A percentile compares a stretch with the other conserved stretches of the same genome.
Conservation (phyloP, 2,113 vertebrate species). For the Cavia aperea region DNA sequence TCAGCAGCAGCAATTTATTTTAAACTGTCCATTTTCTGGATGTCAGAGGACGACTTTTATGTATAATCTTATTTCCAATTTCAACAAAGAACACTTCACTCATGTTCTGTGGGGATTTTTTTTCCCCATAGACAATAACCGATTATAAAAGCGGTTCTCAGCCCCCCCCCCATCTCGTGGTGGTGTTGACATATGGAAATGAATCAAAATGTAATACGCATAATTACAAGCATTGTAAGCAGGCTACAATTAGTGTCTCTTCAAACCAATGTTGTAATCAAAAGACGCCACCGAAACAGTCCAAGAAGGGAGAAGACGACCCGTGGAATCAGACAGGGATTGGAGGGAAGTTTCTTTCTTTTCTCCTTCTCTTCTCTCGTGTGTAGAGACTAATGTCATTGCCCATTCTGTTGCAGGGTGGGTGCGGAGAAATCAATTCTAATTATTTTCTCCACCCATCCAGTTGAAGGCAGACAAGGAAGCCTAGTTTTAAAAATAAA, state of each 20-base stretch:
- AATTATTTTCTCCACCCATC: slow-evolving; percentile 51
- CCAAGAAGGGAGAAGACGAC: slow-evolving; percentile 63
- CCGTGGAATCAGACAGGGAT: slow-evolving; percentile 25
- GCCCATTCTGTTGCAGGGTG: slow-evolving; percentile 3
- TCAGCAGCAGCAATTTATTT: slow-evolving; percentile 82
- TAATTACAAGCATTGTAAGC: slow-evolving; percentile 85
- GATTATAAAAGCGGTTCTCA: slow-evolving; percentile 74
- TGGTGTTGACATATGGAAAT: slow-evolving; percentile 86
- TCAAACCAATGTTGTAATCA: slow-evolving; percentile 81
- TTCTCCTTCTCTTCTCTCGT: not conserved
- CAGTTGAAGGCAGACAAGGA: slow-evolving; percentile 20
- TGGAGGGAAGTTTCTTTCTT: slow-evolving; percentile 64
- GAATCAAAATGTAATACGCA: slow-evolving; percentile 85
- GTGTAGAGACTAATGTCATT: not conserved
- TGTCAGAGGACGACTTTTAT: slow-evolving; percentile 83
- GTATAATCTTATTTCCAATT: slow-evolving; percentile 85
- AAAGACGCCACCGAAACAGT: slow-evolving; percentile 78
- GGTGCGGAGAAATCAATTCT: slow-evolving; percentile 56
- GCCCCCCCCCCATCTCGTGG: slow-evolving; percentile 67
- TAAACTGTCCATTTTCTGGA: slow-evolving; percentile 83
- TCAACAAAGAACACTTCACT: slow-evolving; percentile 84
- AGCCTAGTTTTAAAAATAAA: slow-evolving; percentile 44
- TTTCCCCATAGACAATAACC: slow-evolving; percentile 78
- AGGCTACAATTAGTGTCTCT: slow-evolving; percentile 86
- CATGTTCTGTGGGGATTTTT: slow-evolving; percentile 65